Evolutionary conservation across 1,140 invertebrate species (phyloP), one percentile per base, ranked within the genome.

Genomic region (Metaphire vulgaris): DNA sequence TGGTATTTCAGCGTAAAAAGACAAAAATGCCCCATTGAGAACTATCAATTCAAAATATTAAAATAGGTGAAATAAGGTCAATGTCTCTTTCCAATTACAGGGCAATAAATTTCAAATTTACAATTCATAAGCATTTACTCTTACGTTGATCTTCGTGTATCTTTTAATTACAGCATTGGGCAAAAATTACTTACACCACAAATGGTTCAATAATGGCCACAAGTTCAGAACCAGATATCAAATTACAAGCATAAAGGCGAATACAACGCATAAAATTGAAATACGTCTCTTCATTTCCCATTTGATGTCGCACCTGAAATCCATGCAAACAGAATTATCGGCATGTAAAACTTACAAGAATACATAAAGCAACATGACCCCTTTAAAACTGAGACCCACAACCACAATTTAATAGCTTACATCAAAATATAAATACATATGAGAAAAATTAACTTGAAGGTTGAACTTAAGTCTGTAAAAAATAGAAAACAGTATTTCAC

Each of bases 231-330:
- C 69, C 69, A 71, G 30, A 30, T 0, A 71, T 31, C 0, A 71
- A 21, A 32, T 71, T 71, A n/a, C 33, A n/a, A 21, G 30, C 33
- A 33, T 30, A 71, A n/a, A 71, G 16, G 12, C 33, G 28, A 29
- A 71, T 28, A 33, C 69, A 71, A n/a, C 69, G 30, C 29, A 71
- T n/a, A 32, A 71, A 71, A 33, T 71, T 71, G 28, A 71, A 21
- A n/a, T 71, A 71, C 6, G 28, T 71, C 30, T 33, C 30, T 32
- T 71, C 69, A 32, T 71, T 71, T 31, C 69, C 33, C 21, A 71
- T 30, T 33, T 32, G 28, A n/a, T 31, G 28, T 21, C 16, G 30
- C 0, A 71, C 69, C 69, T 71, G 1, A 30, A 28, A 6, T 1
- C 29, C 29, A 32, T 6, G 41, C 6, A 56, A 56, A 56, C 6